Evolutionary conservation across 2,113 vertebrate species (phyloP).

Genomic region (Ursus arctos): DNA sequence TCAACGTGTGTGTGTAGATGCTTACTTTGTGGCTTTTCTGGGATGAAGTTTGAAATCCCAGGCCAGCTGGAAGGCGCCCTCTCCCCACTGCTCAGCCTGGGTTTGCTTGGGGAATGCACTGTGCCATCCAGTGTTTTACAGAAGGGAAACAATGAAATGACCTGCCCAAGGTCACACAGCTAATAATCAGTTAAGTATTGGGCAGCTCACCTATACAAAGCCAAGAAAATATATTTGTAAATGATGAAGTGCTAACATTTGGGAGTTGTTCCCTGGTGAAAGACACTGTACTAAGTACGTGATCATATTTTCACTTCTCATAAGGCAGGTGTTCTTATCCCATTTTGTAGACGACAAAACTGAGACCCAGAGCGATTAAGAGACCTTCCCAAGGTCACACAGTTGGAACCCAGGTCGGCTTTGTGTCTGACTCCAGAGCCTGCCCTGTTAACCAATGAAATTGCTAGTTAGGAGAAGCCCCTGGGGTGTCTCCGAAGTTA

Average conservation of each 20-base stretch:
- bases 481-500: background rate
- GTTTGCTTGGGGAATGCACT: background rate
- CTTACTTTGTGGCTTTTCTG: background rate
- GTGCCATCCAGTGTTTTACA: background rate
- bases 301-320: background rate
- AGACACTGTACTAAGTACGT: background rate
- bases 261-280: background rate
- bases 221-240: background rate
- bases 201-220: background rate
- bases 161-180: background rate
- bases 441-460: background rate
- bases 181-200: background rate
- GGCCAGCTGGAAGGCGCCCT: background rate
- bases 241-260: background rate
- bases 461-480: background rate
- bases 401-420: background rate
- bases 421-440: background rate
- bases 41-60: background rate
- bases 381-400: background rate
- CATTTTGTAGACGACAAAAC: background rate
- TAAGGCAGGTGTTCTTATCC: background rate
- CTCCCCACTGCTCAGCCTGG: background rate
- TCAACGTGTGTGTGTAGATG: background rate
- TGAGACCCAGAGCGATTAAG: background rate
- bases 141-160: background rate